Evolutionary conservation across 2,113 vertebrate genomes (phyloP).

Genomic region (Anoura caudifer): DNA sequence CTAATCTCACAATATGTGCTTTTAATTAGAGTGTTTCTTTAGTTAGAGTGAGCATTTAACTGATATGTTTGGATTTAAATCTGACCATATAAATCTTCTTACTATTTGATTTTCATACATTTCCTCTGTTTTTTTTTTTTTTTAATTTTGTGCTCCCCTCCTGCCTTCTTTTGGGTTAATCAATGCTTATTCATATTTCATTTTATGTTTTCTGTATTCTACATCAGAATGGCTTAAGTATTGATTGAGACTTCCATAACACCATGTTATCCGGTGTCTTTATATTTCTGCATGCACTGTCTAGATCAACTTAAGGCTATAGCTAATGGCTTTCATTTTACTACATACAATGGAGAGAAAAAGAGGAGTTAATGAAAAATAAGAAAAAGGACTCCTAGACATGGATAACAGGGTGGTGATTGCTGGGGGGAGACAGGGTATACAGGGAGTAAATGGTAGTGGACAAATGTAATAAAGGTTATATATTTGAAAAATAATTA

Average conservation of each 20-base stretch:
- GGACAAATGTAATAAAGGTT: no score
- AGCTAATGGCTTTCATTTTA: background rate
- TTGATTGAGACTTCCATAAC: background rate
- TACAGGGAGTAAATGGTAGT: no score
- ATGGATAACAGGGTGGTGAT: no score
- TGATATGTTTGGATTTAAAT: background rate
- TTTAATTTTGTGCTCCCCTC: background rate
- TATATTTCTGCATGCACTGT: background rate
- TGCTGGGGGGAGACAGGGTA: no score
- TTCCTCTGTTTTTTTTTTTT: background rate
- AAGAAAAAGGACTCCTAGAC: no score
- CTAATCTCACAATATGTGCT: background rate
- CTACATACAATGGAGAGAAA: background rate
- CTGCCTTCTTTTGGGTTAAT: background rate
- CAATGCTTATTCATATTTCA: background rate
- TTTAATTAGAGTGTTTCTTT: background rate
- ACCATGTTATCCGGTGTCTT: background rate
- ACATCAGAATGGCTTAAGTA: background rate
- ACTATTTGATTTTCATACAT: background rate
- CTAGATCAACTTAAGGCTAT: background rate
- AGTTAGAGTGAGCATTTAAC: background rate
- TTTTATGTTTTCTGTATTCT: background rate
- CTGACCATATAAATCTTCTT: background rate
- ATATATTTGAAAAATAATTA: background rate
- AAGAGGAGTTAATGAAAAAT: background rate